phyloP scores from a whole-genome alignment of 1,140 invertebrate genomes.

The Teleogryllus occipitalis region DNA sequence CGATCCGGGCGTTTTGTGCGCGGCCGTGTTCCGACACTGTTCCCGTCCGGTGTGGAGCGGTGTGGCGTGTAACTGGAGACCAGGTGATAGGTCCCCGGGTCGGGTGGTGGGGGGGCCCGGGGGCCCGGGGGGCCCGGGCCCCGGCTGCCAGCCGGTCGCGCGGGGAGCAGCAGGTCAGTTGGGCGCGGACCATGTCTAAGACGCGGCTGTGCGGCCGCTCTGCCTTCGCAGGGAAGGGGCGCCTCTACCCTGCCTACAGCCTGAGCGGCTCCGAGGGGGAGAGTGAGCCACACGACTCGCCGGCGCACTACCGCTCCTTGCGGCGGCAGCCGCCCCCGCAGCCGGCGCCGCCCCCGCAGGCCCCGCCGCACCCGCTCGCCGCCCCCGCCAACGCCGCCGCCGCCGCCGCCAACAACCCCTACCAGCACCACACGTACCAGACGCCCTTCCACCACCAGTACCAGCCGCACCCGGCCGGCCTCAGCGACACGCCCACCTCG shows the following conservation, averaged over 20 bases:
- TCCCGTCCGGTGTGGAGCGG: background rate
- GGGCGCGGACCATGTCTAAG: background rate
- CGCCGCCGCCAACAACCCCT: conserved; percentile 14
- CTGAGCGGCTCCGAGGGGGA: conserved; percentile 54
- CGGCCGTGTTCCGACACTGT: background rate
- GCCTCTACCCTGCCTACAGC: conserved; percentile 58
- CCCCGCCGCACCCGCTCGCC: conserved; percentile 36
- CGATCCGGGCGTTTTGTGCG: background rate
- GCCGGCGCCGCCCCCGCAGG: conserved; percentile 27
- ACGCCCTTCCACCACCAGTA: conserved; percentile 41
- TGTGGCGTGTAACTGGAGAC: background rate
- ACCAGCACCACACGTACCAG: conserved; percentile 39
- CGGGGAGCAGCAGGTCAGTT: no score
- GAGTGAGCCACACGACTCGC: conserved; percentile 38
- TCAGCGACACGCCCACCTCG: conserved; percentile 66
- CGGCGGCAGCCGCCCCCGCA: conserved; percentile 35
- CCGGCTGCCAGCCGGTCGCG: no score
- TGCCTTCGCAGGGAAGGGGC: conserved; percentile 51
- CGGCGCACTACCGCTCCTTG: conserved; percentile 33
- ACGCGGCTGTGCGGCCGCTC: background rate
- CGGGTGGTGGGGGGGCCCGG: background rate
- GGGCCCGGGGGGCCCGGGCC: no score
- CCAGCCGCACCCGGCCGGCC: conserved; percentile 47
- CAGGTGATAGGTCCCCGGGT: background rate
- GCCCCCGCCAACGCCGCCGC: conserved; percentile 27